Base-by-base conservation (phyloP, 2,888 invertebrate genomes). In the Aspidiotus rigidus region DNA sequence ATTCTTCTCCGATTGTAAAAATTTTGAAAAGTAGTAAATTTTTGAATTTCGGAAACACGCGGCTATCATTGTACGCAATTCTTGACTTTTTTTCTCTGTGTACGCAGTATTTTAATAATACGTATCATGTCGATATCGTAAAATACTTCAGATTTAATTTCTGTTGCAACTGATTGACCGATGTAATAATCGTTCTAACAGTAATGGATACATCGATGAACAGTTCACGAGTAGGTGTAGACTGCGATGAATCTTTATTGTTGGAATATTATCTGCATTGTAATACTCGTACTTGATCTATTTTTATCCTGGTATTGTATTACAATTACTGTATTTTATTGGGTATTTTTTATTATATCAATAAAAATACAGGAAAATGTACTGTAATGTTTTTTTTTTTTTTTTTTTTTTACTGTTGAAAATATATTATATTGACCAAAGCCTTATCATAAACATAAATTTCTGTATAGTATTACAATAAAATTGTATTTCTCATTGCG, bases 381-480 rank as follows among this genome's bases (percentile, higher is more conserved):
- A 28, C 28, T 28, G 28, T 28, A 28, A 28, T n/a, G n/a, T 28
- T 28, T 28, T 28, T 28, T 28, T 28, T 39, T 39, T 60, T 39
- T 40, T 39, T 60, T 60, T 60, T 62, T 62, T 62, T 62, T 41
- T 28, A 66, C 56, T 44, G 66, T 66, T 66, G 44, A 57, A 66
- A 39, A 64, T 56, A 28, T 28, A 28, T 28, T 28, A 28, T 66
- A 66, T 49, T 60, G 69, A 69, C 69, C 69, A 69, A 69, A 62
- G 69, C 69, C 69, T 69, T 69, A 69, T 69, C 69, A 69, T 69
- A 49, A 66, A 66, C 42, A 44, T 57, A 49, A 59, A 66, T 57
- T 66, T 57, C 59, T 66, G 66, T 59, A 66, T 57, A 66, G 53
- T 57, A 59, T 44, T 39, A 56, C 41, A 64, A 66, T 66, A 66